These are phyloP conservation scores for Bombus difficillimus DNA, from an alignment of 1,140 invertebrate species.

Conservation along the genomic window DNA sequence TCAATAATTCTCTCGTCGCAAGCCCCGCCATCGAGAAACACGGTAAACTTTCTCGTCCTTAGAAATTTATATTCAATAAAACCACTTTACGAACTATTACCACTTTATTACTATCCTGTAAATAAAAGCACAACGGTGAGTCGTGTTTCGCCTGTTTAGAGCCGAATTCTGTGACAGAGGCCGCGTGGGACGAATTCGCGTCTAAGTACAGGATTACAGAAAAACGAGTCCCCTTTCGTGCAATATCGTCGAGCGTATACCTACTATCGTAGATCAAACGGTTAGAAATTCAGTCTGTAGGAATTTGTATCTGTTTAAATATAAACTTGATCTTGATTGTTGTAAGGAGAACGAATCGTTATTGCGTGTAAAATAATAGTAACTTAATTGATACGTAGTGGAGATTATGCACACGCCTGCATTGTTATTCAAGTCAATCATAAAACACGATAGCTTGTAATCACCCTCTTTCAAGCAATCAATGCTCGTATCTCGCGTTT, in stretches of 20 bases:
- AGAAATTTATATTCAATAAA: constrained; percentile 50
- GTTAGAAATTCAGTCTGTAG: not conserved
- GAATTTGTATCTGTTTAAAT: not conserved
- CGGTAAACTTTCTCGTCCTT: constrained; percentile 7
- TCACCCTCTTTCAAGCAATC: not conserved
- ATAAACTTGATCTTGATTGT: not conserved
- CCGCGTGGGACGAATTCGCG: not conserved
- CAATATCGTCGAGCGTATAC: not conserved
- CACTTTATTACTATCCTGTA: not conserved
- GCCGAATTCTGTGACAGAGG: constrained; percentile 14
- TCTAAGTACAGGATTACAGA: not conserved
- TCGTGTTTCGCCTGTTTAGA: not conserved
- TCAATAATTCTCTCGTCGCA: constrained; percentile 31
- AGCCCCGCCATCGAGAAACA: not conserved
- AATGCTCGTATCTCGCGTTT: not conserved
- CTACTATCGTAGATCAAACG: not conserved
- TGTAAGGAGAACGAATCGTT: not conserved
- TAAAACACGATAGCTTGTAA: not conserved
- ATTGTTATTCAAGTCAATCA: not conserved
- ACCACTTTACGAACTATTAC: constrained; percentile 1
- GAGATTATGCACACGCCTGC: not conserved
- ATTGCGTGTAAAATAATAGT: no score
- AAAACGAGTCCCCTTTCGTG: not conserved
- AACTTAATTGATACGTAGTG: not conserved
- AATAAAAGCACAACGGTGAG: not conserved